Conservation (phyloP, 2,888 invertebrate genomes). For the Cyclophora albipunctata region DNA sequence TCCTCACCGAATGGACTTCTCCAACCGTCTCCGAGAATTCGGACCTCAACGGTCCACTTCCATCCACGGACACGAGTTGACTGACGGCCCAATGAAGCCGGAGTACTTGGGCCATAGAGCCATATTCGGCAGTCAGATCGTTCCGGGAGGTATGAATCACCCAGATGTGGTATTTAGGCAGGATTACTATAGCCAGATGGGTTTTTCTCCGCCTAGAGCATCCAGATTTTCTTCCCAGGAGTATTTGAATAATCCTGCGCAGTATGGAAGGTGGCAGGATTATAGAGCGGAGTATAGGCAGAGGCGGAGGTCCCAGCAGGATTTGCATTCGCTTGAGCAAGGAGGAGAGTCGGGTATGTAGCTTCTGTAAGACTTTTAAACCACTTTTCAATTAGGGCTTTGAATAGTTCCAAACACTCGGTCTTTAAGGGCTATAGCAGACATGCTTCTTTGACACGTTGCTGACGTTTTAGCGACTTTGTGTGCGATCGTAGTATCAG, state of each 20-base stretch:
- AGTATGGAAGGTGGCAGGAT: constrained; percentile 63
- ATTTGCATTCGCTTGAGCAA: constrained; percentile 61
- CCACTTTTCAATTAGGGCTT: not conserved
- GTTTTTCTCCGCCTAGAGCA: constrained; percentile 57
- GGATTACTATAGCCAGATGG: constrained; percentile 58
- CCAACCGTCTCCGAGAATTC: constrained; percentile 57
- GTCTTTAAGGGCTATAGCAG: not conserved
- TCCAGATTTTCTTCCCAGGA: constrained; percentile 69
- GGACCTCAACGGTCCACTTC: constrained; percentile 66
- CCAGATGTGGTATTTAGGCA: constrained; percentile 67
- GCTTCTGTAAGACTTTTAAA: not conserved
- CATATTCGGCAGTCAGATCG: constrained; percentile 59
- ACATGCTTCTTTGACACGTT: no score
- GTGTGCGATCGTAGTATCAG: no score
- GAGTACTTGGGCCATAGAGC: constrained; percentile 58
- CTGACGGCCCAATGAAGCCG: constrained; percentile 57
- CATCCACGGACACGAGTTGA: constrained; percentile 66
- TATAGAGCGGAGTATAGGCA: constrained; percentile 62
- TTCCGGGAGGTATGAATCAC: constrained; percentile 53
- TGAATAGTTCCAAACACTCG: not conserved
- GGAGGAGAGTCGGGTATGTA: constrained; percentile 62
- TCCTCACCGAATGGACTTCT: constrained; percentile 59
- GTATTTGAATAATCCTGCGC: constrained; percentile 62
- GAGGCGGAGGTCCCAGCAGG: constrained; percentile 66
- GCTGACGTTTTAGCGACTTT: no score